Evolutionary conservation across 2,888 invertebrate genomes (phyloP).

Genomic region (Elegia similella): DNA sequence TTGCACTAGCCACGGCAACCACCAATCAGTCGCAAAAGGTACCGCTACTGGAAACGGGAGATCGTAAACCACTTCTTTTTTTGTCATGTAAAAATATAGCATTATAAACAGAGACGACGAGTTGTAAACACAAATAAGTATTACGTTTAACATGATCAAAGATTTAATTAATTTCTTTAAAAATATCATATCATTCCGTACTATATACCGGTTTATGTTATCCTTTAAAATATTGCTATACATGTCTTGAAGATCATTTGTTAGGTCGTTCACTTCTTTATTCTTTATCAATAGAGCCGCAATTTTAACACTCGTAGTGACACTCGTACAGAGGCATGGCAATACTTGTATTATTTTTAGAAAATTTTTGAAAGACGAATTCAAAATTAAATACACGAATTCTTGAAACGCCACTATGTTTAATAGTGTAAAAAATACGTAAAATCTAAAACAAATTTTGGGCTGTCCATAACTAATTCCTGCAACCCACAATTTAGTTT

Average conservation of each 20-base stretch:
- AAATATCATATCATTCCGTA: conserved; percentile 11
- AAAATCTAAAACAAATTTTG: conserved; percentile 12
- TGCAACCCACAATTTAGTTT: conserved; percentile 12
- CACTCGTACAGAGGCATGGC: conserved; percentile 15
- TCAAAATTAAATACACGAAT: background rate
- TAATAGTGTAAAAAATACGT: background rate
- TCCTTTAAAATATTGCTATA: conserved; percentile 10
- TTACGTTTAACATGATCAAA: conserved; percentile 5
- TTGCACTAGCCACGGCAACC: conserved; percentile 22
- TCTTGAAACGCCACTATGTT: conserved; percentile 13
- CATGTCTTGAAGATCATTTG: background rate
- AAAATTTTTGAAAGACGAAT: conserved; percentile 11
- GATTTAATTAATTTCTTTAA: conserved; percentile 12
- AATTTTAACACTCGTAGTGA: conserved; percentile 11
- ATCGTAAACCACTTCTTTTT: conserved; percentile 7
- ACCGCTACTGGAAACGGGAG: conserved; percentile 18
- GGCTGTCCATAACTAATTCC: conserved; percentile 6
- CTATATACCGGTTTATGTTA: background rate
- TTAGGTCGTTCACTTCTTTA: conserved; percentile 9
- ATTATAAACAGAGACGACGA: conserved; percentile 14
- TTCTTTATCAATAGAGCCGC: background rate
- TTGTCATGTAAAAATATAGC: conserved; percentile 10
- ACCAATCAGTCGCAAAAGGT: conserved; percentile 21
- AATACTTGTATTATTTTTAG: conserved; percentile 14
- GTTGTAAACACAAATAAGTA: conserved; percentile 15